Base-by-base conservation (phyloP, 2,113 vertebrate species). In the Charina bottae region DNA sequence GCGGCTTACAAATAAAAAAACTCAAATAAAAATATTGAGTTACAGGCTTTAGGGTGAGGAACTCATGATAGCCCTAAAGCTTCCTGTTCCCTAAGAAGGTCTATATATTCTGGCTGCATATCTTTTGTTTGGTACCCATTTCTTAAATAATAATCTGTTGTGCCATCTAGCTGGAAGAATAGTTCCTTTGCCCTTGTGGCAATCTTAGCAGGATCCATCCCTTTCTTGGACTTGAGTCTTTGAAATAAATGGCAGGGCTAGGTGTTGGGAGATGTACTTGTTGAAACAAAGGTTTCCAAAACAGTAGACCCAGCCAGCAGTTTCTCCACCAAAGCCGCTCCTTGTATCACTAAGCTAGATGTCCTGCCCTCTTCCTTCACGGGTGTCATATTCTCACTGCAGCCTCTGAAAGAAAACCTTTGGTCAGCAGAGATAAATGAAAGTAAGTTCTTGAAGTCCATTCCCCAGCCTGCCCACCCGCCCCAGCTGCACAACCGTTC, bases 371-470 rank as follows among this genome's bases (percentile, higher is more conserved):
- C 28, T 68, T 68, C 68, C 68, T 72, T 72, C 68, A 17, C 6
- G 13, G 12, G 21, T 42, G 53, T 56, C 21, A 58, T 26, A 55
- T 37, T 42, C 23, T 54, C 7, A 64, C 21, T 13, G 13, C 33
- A 23, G 21, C 46, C 9, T n/a, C 89, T 59, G 24, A 78, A 42
- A 90, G 56, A 33, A 21, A 72, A 72, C n/a, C 26, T 64, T 19
- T n/a, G n/a, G 15, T 33, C 13, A 23, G 33, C 19, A 68, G 93
- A 93, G 37, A 26, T 54, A 23, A 78, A 26, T 24, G 49, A 85
- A 0, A 60, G 87, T 87, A 68, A 92, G 89, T 89, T 92, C 96
- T 95, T 90, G 92, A 92, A 94, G 94, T 11, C 23, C 83, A 9
- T 84, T 84, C 42, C 42, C 10, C 42, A 24, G 33, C 5, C 68